phyloP scores from a whole-genome alignment of 2,797 vertebrate genomes.

The Helicolenus hilgendorfi region DNA sequence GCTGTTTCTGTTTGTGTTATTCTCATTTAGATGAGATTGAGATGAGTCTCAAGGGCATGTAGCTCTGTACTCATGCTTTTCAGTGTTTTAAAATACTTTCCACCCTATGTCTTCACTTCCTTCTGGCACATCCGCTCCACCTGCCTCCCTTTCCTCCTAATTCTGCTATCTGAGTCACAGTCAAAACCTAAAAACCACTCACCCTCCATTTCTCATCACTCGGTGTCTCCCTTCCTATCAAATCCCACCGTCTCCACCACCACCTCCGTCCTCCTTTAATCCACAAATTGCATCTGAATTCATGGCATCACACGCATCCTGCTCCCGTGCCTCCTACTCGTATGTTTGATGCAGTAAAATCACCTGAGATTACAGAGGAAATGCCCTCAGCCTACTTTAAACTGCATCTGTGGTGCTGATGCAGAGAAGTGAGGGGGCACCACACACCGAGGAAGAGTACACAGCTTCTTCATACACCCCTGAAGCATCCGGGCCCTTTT shows the following conservation, averaged over 20 bases:
- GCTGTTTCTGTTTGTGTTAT: neutral
- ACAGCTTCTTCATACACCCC: neutral
- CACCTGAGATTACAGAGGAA: constrained; percentile 34
- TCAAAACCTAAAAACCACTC: constrained; percentile 9
- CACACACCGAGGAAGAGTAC: neutral
- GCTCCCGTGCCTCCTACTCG: constrained; percentile 28
- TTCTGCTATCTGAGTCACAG: constrained; percentile 27
- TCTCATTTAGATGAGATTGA: neutral
- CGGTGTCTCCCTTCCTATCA: neutral
- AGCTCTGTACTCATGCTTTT: neutral
- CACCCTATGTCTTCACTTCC: neutral
- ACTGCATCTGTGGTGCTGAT: constrained; percentile 15
- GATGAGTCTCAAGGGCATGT: neutral
- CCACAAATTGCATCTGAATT: constrained; percentile 31
- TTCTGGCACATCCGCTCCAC: neutral
- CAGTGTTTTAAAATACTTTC: constrained; percentile 35
- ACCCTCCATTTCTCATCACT: constrained; percentile 6
- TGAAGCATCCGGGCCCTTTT: constrained; percentile 6
- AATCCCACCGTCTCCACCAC: constrained; percentile 22
- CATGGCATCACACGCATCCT: neutral
- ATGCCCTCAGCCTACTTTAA: constrained; percentile 32
- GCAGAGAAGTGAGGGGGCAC: constrained; percentile 57
- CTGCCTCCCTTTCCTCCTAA: constrained; percentile 3
- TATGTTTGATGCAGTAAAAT: constrained; percentile 5
- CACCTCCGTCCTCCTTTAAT: constrained; percentile 3